Conservation (phyloP, 2,113 vertebrate genomes). For the Actenoides hombroni region DNA sequence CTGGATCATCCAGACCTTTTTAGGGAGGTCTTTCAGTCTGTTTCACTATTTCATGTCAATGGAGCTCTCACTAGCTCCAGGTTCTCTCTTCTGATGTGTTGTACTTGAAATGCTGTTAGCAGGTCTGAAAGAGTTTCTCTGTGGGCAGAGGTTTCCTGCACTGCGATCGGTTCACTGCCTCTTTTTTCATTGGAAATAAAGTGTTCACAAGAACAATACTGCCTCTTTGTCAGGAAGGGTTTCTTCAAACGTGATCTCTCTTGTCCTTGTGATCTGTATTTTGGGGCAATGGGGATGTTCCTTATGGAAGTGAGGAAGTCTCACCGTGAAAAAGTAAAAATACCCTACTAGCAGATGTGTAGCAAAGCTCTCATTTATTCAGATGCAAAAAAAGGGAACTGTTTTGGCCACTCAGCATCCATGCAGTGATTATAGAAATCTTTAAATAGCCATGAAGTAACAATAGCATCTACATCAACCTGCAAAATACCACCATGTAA, state of each 20-base stretch:
- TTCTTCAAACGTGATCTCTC: neutral
- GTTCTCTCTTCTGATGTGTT: neutral
- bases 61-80: neutral
- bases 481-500: neutral
- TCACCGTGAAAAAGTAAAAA: neutral
- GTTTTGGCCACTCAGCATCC: neutral
- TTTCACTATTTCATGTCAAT: neutral
- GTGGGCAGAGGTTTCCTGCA: neutral
- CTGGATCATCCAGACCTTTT: neutral
- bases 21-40: neutral
- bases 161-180: neutral
- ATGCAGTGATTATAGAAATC: neutral
- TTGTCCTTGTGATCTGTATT: neutral
- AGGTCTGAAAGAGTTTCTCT: neutral
- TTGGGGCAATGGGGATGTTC: neutral
- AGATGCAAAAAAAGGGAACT: neutral
- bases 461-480: neutral
- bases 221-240: neutral
- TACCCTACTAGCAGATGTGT: neutral
- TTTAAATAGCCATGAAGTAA: neutral
- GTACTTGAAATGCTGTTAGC: neutral
- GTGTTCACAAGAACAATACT: neutral
- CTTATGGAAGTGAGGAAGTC: neutral
- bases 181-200: neutral
- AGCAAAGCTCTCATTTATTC: neutral